Conservation (phyloP, 2,888 invertebrate genomes). For the Schrankia costaestrigalis region DNA sequence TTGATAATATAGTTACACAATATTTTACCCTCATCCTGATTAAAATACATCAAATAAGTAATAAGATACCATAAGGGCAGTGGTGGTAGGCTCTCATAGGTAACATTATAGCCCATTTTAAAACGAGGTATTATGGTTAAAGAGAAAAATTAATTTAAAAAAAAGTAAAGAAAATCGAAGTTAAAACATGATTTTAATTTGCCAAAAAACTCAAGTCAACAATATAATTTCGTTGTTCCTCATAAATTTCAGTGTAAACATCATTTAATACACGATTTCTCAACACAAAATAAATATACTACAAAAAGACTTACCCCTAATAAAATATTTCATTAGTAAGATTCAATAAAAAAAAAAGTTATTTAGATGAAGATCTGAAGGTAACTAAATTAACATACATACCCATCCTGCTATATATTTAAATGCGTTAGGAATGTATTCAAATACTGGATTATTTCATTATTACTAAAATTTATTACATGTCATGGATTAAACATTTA, state of each 20-base stretch:
- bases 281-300: constrained; percentile 66
- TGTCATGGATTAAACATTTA: constrained; percentile 34
- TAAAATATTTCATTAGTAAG: constrained; percentile 32
- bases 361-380: constrained; percentile 29
- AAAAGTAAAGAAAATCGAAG: too few species aligned
- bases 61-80: too few species aligned
- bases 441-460: constrained; percentile 24
- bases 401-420: constrained; percentile 25
- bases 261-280: constrained; percentile 55
- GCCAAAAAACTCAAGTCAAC: neutral
- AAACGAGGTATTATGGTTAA: too few species aligned
- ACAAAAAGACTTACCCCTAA: constrained; percentile 46
- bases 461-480: constrained; percentile 16
- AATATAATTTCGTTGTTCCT: constrained; percentile 30
- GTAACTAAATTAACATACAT: constrained; percentile 28
- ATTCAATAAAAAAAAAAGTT: constrained; percentile 25
- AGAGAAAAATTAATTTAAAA: too few species aligned
- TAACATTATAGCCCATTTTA: too few species aligned
- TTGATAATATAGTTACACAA: too few species aligned
- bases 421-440: constrained; percentile 39
- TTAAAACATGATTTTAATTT: too few species aligned
- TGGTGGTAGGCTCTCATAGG: too few species aligned
- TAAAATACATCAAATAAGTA: too few species aligned
- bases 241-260: constrained; percentile 29
- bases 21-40: too few species aligned